These are phyloP conservation scores for Dunckerocampus dactyliophorus DNA, from an alignment of 2,113 vertebrate genomes.

Conservation along the genomic window DNA sequence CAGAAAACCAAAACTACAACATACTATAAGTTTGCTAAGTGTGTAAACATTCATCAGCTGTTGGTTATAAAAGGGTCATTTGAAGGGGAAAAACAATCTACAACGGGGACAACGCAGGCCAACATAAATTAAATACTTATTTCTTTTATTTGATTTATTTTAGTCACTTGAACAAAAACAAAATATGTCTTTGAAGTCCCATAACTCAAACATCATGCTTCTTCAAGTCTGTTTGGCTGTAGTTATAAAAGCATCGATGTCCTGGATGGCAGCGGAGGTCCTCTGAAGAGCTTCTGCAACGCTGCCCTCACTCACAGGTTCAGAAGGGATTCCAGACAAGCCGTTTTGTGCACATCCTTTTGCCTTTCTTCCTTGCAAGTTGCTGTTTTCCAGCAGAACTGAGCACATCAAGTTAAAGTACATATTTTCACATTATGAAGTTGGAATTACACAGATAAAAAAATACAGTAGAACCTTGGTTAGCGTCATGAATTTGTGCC, in stretches of 20 bases:
- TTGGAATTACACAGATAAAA: neutral
- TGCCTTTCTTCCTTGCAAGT: conserved; percentile 18
- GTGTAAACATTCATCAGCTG: neutral
- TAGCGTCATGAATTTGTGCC: no score
- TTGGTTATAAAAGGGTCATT: neutral
- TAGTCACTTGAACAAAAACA: neutral
- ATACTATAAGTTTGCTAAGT: neutral
- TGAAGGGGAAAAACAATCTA: neutral
- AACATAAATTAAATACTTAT: neutral
- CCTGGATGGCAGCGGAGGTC: conserved; percentile 63
- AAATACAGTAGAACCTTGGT: neutral
- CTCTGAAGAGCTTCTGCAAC: conserved; percentile 60
- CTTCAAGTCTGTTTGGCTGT: conserved; percentile 25
- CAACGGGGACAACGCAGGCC: neutral
- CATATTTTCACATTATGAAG: neutral
- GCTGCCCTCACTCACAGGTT: conserved; percentile 27
- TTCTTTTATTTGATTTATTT: no score
- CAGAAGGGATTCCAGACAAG: neutral
- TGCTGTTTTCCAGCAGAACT: conserved; percentile 68
- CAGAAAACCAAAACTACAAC: no score
- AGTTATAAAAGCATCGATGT: conserved; percentile 63
- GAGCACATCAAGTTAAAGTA: conserved; percentile 44
- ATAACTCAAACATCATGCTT: neutral
- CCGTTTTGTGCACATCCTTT: conserved; percentile 1
- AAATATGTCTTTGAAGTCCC: neutral